Evolutionary conservation across 2,113 vertebrate species (phyloP), one percentile per base, ranked within the genome.

Genomic region (Bubo scandiacus): DNA sequence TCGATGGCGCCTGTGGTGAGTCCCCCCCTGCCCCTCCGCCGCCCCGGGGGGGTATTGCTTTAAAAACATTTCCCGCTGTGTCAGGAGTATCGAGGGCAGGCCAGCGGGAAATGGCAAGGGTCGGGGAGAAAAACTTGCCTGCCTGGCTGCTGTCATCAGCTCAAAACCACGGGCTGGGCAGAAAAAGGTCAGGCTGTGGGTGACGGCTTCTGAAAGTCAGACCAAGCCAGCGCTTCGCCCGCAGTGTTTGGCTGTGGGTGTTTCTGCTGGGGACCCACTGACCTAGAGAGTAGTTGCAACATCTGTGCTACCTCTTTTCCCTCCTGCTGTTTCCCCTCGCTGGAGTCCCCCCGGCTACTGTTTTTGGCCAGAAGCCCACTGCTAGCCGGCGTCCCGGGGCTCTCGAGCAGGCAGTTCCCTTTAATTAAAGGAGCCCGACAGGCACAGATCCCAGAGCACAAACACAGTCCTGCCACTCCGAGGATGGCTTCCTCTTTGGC

Each of bases 1-100:
- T 98, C 5, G 97, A 98, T 0, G 99, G 99, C 5, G 96, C 96
- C 81, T 99, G 99, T 1, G 99, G 99, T 99, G 96, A 99, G 99
- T 45, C 43, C 17, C 8, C 13, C 3, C 1, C 2, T 0, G 51
- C 34, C 34, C 23, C 43, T 17, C 43, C 17, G 43, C 43, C 43
- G 16, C 43, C 45, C 45, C 45, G 19, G 45, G 45, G 20, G 17
- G 43, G 19, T 21, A 47, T 47, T 47, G 45, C 45, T 47, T 21
- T 47, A 47, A 10, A 47, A 21, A 47, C 45, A 47, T 21, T 47
- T 47, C 45, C 45, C 19, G 20, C 45, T 47, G 45, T 19, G 45
- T 47, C 45, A 47, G 74, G 36, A 10, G 6, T 4, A 1, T 3
- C 0, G 30, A 38, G 63, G 80, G 38, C 16, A 21, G 22, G 11